Base-by-base conservation (phyloP, 2,888 invertebrate genomes). In the Hypomecis atomaria region DNA sequence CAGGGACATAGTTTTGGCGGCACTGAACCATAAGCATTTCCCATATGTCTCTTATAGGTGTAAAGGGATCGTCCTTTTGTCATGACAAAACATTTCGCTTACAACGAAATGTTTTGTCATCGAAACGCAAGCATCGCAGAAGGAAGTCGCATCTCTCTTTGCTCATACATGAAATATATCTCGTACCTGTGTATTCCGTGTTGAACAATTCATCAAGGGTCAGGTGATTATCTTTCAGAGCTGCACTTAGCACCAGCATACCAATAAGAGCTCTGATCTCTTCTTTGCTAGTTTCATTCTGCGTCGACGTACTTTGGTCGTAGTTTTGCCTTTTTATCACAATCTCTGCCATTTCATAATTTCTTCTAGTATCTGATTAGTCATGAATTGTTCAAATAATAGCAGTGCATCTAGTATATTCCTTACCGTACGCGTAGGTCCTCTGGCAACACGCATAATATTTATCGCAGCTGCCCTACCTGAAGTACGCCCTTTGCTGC, bases 51-150 rank as follows among this genome's bases (percentile, higher is more conserved):
- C 74, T 56, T n/a, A 74, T 66, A n/a, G 68, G 74, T 48, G 63
- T 65, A 66, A 72, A 65, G 5, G 60, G 65, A 64, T 72, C 69
- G 37, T 37, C 13, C 43, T 61, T 34, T 23, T 44, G 43, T 50
- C 55, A 38, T 57, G 57, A 68, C 42, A 63, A 36, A n/a, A n/a
- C n/a, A n/a, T n/a, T n/a, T n/a, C n/a, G n/a, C n/a, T n/a, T n/a
- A n/a, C n/a, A n/a, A 45, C 76, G 67, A 6, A 71, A 62, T 58
- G 44, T 38, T 63, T 54, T 77, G 54, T 73, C 71, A 65, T 76
- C 76, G 50, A 76, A 71, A 45, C 75, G 40, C 6, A 76, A 47
- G 63, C 74, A 74, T 66, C 69, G 59, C 8, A 72, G 6, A 23
- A 75, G 59, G 61, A 73, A 76, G 54, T 65, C 61, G 59, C 66